Conservation (phyloP, 1,140 invertebrate genomes). For the Trachymyrmex septentrionalis region DNA sequence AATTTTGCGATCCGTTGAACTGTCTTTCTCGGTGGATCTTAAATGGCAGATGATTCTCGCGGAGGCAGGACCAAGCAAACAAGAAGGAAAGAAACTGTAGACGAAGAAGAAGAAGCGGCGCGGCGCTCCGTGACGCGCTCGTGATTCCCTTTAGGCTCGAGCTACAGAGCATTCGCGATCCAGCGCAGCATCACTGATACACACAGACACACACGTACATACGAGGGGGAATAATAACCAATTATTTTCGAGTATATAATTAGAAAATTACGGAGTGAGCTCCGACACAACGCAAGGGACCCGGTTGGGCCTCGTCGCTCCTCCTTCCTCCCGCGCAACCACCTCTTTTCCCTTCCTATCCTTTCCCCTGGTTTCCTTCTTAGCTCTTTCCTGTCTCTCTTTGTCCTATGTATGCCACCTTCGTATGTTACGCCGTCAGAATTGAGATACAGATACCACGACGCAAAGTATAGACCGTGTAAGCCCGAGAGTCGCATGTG, state of each 20-base stretch:
- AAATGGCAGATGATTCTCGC: slow-evolving; percentile 60
- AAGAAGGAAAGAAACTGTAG: background rate
- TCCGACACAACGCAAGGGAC: slow-evolving; percentile 79
- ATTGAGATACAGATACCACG: slow-evolving; percentile 85
- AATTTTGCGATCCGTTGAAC: slow-evolving; percentile 18
- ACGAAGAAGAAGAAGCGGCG: background rate
- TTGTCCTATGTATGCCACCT: slow-evolving; percentile 74
- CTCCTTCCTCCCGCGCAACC: slow-evolving; percentile 33
- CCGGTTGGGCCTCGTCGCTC: slow-evolving; percentile 64
- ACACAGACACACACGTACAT: slow-evolving; percentile 52
- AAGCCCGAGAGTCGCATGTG: slow-evolving; percentile 76
- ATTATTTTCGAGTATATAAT: slow-evolving; percentile 86
- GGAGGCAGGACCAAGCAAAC: background rate
- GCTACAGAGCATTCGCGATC: slow-evolving; percentile 72
- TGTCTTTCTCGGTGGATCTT: slow-evolving; percentile 36
- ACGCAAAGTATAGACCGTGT: slow-evolving; percentile 82
- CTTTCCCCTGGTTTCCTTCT: slow-evolving; percentile 59
- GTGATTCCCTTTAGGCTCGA: slow-evolving; percentile 83
- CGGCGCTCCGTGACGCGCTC: slow-evolving; percentile 73
- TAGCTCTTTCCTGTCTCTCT: slow-evolving; percentile 73
- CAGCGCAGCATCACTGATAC: slow-evolving; percentile 77
- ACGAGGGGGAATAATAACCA: slow-evolving; percentile 83
- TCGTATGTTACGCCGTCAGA: slow-evolving; percentile 79
- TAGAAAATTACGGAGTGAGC: slow-evolving; percentile 85
- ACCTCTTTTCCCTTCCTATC: slow-evolving; percentile 44